Base-by-base conservation (phyloP, 2,797 vertebrate genomes). In the Serranus cabrilla region DNA sequence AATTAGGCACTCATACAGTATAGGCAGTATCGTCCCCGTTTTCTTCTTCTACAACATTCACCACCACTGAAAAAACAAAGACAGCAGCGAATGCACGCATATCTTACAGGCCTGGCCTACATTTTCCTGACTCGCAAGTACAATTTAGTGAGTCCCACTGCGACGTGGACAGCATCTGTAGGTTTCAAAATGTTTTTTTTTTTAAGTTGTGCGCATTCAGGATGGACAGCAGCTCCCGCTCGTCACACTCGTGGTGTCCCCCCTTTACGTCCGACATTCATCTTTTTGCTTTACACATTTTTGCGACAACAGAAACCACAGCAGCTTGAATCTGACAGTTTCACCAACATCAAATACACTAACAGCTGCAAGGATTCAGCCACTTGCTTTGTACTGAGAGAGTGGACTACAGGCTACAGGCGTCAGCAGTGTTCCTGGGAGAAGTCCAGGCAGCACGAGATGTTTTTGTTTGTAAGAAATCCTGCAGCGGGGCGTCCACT, bases 1-100 rank as follows among this genome's bases (percentile, higher is more conserved):
- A 91, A 91, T 91, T 84, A 93, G 92, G 93, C 93, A 92, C 91
- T 93, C 90, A 72, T 89, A 91, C 90, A 92, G 84, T 89, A 82
- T 84, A 92, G 92, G 91, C 91, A 92, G 91, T 88, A 78, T 83
- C 67, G 83, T 87, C 86, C 89, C 80, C 56, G 17, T 86, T 31
- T 83, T 74, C 74, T 73, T 76, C 79, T 25, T 80, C 80, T 82
- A 75, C 64, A 58, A 82, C 85, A 59, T 63, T 79, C 76, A 80
- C 73, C 84, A 76, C 74, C 78, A 90, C 80, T 59, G 80, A 31
- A 77, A 78, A 89, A 83, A 89, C 74, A 85, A 86, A 83, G 37
- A 89, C 77, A 85, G 80, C 88, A 87, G 88, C 76, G 11, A 71
- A 77, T 66, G 87, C 52, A 46, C 64, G 63, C 78, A 21, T 84